These are phyloP conservation scores for Drosophila pruinosa DNA, from an alignment of 1,140 invertebrate genomes.

Conservation along the genomic window DNA sequence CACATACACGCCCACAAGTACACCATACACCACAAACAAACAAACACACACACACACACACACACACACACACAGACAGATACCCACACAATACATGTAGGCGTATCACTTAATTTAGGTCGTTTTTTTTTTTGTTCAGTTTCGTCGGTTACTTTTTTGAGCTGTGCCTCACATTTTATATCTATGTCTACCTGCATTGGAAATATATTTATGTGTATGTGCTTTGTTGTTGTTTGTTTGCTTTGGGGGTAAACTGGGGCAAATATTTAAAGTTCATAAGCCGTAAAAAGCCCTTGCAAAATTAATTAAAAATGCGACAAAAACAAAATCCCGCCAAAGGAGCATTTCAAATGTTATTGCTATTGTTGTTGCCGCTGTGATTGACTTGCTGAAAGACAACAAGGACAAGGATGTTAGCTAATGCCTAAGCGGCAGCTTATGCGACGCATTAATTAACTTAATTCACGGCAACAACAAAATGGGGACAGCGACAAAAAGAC, in stretches of 20 bases:
- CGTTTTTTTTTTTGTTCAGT: constrained; percentile 9
- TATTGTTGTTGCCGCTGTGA: constrained; percentile 45
- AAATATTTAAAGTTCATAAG: constrained; percentile 77
- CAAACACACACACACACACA: not conserved
- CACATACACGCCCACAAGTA: too few relatives aligned
- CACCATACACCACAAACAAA: not conserved
- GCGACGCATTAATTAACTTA: constrained; percentile 72
- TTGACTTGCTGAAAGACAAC: constrained; percentile 76
- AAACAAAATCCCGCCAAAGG: constrained; percentile 36
- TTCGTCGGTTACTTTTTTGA: not conserved
- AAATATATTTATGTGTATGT: constrained; percentile 2
- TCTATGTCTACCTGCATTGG: constrained; percentile 14
- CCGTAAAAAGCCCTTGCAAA: constrained; percentile 59
- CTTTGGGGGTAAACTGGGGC: not conserved
- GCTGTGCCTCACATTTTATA: not conserved
- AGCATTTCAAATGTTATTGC: constrained; percentile 37
- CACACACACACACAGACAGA: not conserved
- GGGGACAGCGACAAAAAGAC: constrained; percentile 3
- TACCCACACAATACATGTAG: constrained; percentile 1
- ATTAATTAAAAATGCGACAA: constrained; percentile 70
- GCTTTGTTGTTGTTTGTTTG: constrained; percentile 1
- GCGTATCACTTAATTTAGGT: constrained; percentile 22
- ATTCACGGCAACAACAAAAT: constrained; percentile 35
- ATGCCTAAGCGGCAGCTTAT: constrained; percentile 54
- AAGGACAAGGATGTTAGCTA: constrained; percentile 52